Evolutionary conservation across 2,113 vertebrate species (phyloP).

Genomic region (Strigops habroptila): DNA sequence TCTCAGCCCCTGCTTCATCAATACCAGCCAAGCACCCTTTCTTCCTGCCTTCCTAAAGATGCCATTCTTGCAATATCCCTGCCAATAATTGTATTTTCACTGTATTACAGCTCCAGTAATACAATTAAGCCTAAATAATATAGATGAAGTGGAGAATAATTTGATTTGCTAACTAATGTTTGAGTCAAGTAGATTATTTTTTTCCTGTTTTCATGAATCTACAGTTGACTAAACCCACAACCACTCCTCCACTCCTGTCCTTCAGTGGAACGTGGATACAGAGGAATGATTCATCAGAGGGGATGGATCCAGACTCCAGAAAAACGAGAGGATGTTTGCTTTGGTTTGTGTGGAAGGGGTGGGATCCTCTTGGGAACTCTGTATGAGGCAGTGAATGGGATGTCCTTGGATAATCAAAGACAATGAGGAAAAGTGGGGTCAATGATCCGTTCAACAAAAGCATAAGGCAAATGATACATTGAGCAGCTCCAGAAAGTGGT

Average conservation of each 20-base stretch:
- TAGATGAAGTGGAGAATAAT: slow-evolving; percentile 37
- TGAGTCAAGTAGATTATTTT: not conserved
- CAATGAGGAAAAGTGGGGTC: slow-evolving; percentile 38
- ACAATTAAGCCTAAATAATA: slow-evolving; percentile 57
- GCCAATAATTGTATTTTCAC: slow-evolving; percentile 41
- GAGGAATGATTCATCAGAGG: not conserved
- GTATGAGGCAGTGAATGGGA: not conserved
- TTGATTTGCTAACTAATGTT: slow-evolving; percentile 34
- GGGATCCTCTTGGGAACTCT: slow-evolving; percentile 3
- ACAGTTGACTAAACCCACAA: not conserved
- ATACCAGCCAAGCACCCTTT: not conserved
- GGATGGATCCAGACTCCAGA: not conserved
- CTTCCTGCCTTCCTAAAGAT: not conserved
- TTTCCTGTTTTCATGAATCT: not conserved
- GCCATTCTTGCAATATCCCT: slow-evolving; percentile 28
- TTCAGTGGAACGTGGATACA: not conserved
- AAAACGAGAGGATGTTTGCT: not conserved
- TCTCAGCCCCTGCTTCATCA: not conserved
- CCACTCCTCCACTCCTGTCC: not conserved
- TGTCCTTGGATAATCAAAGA: slow-evolving; percentile 46
- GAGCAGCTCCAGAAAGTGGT: not conserved
- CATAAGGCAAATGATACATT: slow-evolving; percentile 23
- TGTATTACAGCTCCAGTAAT: slow-evolving; percentile 38
- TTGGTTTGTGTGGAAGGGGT: not conserved
- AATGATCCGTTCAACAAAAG: slow-evolving; percentile 21